phyloP scores from a whole-genome alignment of 30 jellyfish, hydroid and myxozoan genomes.

The Chrysaora quinquecirrha region DNA sequence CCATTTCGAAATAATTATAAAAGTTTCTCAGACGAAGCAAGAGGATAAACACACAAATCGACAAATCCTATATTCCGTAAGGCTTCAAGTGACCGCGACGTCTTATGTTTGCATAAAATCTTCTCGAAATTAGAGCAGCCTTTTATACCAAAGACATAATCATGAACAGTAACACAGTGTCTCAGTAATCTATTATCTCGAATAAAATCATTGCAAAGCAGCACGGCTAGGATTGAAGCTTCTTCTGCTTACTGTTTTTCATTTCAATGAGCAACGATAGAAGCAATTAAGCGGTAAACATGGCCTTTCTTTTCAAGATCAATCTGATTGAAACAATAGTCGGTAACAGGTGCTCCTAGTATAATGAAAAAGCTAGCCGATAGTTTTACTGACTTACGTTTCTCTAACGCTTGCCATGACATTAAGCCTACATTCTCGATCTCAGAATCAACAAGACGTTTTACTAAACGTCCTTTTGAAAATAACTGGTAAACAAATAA shows the following conservation, averaged over 20 bases:
- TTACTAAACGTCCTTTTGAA: no score
- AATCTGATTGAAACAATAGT: slow-evolving; percentile 44
- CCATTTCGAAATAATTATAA: slow-evolving; percentile 20
- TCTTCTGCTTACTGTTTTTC: no score
- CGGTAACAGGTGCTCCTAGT: slow-evolving; percentile 55
- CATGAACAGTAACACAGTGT: neutral
- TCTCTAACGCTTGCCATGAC: no score
- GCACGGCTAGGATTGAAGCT: no score
- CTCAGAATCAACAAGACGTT: no score
- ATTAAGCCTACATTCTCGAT: no score
- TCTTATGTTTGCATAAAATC: neutral
- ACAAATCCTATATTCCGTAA: no score
- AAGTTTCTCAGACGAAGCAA: no score
- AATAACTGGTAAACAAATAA: no score
- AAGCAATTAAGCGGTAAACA: slow-evolving; percentile 48
- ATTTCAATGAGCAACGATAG: slow-evolving; percentile 17
- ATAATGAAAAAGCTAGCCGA: neutral
- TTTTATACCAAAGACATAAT: neutral
- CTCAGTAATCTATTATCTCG: neutral
- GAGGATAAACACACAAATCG: no score
- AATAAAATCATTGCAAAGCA: no score
- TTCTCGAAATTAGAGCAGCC: neutral
- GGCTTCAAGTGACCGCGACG: neutral
- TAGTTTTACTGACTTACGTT: slow-evolving; percentile 37
- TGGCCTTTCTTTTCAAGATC: slow-evolving; percentile 48